These are phyloP conservation scores for Amblyornis subalaris DNA, from an alignment of 2,113 vertebrate species.

Conservation along the genomic window DNA sequence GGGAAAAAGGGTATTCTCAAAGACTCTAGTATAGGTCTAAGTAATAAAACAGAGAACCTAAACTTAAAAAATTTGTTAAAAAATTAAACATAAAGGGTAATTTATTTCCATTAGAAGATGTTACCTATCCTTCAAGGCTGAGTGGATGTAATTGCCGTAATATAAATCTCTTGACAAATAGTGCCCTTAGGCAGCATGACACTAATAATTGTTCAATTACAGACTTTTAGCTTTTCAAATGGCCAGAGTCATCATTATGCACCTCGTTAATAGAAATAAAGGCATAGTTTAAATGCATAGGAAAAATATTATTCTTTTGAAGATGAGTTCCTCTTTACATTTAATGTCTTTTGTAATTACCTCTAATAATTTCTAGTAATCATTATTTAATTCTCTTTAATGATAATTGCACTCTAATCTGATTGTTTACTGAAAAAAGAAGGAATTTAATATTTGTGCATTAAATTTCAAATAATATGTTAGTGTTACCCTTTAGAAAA, in stretches of 20 bases:
- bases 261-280: conserved; percentile 61
- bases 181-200: conserved; percentile 71
- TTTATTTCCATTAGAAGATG: conserved; percentile 76
- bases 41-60: conserved; percentile 23
- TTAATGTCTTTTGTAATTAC: conserved; percentile 59
- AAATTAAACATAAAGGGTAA: conserved; percentile 46
- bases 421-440: conserved; percentile 40
- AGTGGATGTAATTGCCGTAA: conserved; percentile 76
- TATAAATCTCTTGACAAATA: conserved; percentile 81
- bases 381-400: conserved; percentile 47
- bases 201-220: conserved; percentile 80
- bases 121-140: conserved; percentile 83
- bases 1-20: background rate
- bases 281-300: conserved; percentile 50
- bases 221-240: conserved; percentile 74
- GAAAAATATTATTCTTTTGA: conserved; percentile 62
- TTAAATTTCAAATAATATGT: background rate
- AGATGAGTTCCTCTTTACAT: conserved; percentile 57
- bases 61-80: background rate
- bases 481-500: background rate
- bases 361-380: conserved; percentile 54
- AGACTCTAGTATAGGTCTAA: background rate
- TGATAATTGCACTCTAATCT: conserved; percentile 36
- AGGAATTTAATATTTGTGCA: background rate
- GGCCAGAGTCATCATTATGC: conserved; percentile 66